Base-by-base conservation (phyloP, 2,888 invertebrate species). In the Mactromeris polynyma region DNA sequence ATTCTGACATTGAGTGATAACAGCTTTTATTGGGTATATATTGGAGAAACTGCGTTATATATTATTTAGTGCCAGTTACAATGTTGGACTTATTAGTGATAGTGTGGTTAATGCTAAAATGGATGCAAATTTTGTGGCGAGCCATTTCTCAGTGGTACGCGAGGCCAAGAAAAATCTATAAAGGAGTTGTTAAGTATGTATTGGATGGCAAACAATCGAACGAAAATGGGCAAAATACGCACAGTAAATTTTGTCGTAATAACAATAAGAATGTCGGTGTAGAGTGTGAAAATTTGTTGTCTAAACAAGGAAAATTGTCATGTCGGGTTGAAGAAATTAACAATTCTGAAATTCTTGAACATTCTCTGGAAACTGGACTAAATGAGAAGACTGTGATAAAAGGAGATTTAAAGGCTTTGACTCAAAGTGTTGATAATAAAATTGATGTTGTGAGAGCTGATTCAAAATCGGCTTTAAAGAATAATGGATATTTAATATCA, bases 81-180 rank as follows among this genome's bases (percentile, higher is more conserved):
- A 89, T 89, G 89, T 79, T 86, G 69, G 89, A 89, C 85, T 89
- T 89, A 80, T 80, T 89, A 69, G 89, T 89, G n/a, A 54, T 86
- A 31, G 73, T 86, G 33, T 89, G 86, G 86, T 31, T 89, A 42
- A 89, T 77, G 58, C 54, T 86, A 51, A 80, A 42, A 79, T 89
- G 89, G 89, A n/a, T 89, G 69, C 54, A 81, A 64, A 80, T 89
- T 40, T 73, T 86, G 73, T 86, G 86, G 89, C 26, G 33, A 81
- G 51, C 33, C 26, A 51, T 89, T 21, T 58, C 69, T 78, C 79
- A 64, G n/a, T 81, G 86, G 86, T 83, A 84, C 69, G 46, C 64
- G 26, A 77, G 82, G 26, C 89, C 81, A 26, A 81, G 82, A 79
- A 88, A 88, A 85, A 80, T 88, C 81, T 82, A 88, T 82, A 85